Conservation (phyloP, 2,113 vertebrate species). For the Crocuta crocuta region DNA sequence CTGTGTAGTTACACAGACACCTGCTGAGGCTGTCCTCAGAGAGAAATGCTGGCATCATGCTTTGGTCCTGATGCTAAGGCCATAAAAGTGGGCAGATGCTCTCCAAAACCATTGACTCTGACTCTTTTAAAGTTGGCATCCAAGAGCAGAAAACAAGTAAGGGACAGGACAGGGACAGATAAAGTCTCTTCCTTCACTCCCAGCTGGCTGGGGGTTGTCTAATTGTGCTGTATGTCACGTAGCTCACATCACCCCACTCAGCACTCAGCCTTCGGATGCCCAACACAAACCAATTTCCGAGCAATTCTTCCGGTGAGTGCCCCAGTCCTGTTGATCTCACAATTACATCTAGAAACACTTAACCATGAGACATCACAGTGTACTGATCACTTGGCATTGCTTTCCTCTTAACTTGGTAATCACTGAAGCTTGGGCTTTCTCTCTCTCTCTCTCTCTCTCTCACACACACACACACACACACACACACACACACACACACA, state of each 20-base stretch:
- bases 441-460: too few relatives aligned
- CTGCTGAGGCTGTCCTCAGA: neutral
- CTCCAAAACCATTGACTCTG: neutral
- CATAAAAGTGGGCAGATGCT: neutral
- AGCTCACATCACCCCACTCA: neutral
- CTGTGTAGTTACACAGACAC: neutral
- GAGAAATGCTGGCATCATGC: neutral
- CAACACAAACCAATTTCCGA: slow-evolving; percentile 62
- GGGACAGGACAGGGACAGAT: neutral
- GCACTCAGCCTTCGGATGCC: neutral
- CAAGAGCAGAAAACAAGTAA: neutral
- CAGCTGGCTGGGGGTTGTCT: neutral
- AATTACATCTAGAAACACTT: slow-evolving; percentile 56
- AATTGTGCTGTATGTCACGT: neutral
- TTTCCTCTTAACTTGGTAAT: slow-evolving; percentile 42
- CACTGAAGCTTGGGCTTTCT: neutral
- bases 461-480: too few relatives aligned
- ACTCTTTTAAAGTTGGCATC: neutral
- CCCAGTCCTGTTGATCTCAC: neutral
- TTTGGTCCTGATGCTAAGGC: neutral
- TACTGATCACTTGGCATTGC: neutral
- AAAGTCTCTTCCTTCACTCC: neutral
- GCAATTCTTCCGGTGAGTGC: slow-evolving; percentile 27
- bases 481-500: too few relatives aligned
- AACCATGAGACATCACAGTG: neutral